Base-by-base conservation (phyloP, 2,888 invertebrate species). In the Xestia ashworthii region DNA sequence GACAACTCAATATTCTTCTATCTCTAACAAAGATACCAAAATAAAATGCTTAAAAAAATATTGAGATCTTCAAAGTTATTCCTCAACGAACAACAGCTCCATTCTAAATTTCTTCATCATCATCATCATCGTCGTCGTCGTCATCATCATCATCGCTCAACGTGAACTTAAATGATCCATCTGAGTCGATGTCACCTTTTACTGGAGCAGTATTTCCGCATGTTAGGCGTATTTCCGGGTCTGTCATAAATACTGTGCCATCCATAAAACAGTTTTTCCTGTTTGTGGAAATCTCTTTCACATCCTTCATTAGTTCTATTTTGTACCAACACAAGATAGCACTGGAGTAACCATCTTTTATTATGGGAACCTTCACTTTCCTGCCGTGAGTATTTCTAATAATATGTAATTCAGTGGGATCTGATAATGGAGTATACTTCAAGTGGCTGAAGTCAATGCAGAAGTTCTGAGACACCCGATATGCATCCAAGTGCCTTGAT, bases 381-480 rank as follows among this genome's bases (percentile, higher is more conserved):
- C 91, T 77, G 11, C 77, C 80, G 14, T 86, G n/a, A 19, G 83
- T 84, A 84, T 81, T 83, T 50, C 83, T 74, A 72, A 90, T 92
- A n/a, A 89, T 87, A 2, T 94, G 94, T 46, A 96, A 78, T 41
- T 88, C 78, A 11, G 88, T 75, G 2, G 94, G 92, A 44, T 95
- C 92, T 50, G 97, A 93, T 76, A 97, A 88, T 44, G 93, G 89
- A 5, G 91, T 94, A 83, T 95, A 96, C 50, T 95, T 92, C 69
- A 97, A 91, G 75, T 93, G 91, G 53, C 92, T 86, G 19, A 95
- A 92, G 84, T 97, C 96, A 66, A 97, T 89, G 86, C 94, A 94
- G 78, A 97, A 97, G 87, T 97, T 97, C 87, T 97, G 97, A 25
- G 95, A 94, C 79, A 98, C 97, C 90, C 97, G 95, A 91, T 97